Base-by-base conservation (phyloP, 2,113 vertebrate species). In the Cyanoramphus novaezelandiae region DNA sequence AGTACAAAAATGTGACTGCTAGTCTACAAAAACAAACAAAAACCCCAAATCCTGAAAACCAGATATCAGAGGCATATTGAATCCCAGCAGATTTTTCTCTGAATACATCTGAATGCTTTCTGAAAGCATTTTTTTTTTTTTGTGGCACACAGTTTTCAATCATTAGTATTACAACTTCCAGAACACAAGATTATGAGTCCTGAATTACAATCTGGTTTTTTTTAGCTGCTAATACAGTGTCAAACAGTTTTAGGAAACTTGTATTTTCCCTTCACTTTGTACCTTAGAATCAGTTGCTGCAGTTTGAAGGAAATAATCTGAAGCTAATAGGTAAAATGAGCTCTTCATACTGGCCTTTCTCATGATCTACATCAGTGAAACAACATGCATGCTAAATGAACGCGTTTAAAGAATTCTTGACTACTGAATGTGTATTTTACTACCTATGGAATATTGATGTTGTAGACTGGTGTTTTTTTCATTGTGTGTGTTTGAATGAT, bases 111-210 rank as follows among this genome's bases (percentile, higher is more conserved):
- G 16, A 24, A 59, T n/a, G 25, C 15, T 64, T 68, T 77, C 11
- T 47, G 41, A 39, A 96, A 95, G 6, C 31, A 93, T 75, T 64
- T 97, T 59, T 64, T 97, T 64, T 97, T 59, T 68, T 82, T 75
- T 71, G 29, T 55, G 17, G 65, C 84, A 43, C 28, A 55, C 31
- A 41, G 21, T 60, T 83, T 87, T 81, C 28, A 92, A 35, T 39
- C 29, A 90, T 74, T 31, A 90, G 10, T 46, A 41, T 52, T 62
- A 68, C 24, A 74, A 41, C 10, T 71, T 93, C 57, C 46, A 88
- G 79, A 15, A 71, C 23, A 93, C 7, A 85, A 69, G 47, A 69
- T 46, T 53, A 44, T 7, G 33, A 88, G 35, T 53, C 52, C 69
- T 75, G 68, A 77, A 88, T 65, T 64, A 80, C 75, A 69, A 15